A percentile compares a stretch with the other conserved stretches of the same genome.
Evolutionary conservation across 2,113 vertebrate genomes (phyloP).

Genomic region (Microcebus jonahi): DNA sequence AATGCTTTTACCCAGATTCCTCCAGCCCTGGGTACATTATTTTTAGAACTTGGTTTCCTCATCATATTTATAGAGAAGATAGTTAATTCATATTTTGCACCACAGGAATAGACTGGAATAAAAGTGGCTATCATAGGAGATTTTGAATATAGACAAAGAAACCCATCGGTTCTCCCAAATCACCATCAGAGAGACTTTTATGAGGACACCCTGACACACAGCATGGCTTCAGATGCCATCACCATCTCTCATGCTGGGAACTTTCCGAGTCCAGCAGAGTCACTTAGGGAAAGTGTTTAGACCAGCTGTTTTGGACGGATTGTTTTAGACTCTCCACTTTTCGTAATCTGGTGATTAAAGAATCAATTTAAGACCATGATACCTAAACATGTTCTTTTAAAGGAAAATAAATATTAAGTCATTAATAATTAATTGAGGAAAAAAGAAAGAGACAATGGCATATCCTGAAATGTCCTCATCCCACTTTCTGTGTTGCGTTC

Average conservation of each 20-base stretch:
- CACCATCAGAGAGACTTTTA: not conserved
- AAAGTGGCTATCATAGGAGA: not conserved
- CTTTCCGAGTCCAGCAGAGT: not conserved
- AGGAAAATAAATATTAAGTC: constrained; percentile 1
- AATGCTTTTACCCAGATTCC: not conserved
- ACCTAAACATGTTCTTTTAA: not conserved
- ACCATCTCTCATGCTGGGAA: not conserved
- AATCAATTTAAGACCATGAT: not conserved
- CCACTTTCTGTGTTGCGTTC: not conserved
- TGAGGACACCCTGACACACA: not conserved
- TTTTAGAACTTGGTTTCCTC: constrained; percentile 58
- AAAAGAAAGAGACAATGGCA: not conserved
- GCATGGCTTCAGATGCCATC: not conserved
- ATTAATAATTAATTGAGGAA: not conserved
- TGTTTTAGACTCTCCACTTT: not conserved
- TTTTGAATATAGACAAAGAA: constrained; percentile 39
- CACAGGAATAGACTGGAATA: constrained; percentile 39
- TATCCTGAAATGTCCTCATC: not conserved
- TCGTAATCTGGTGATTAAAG: constrained; percentile 18
- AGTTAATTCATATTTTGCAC: constrained; percentile 31
- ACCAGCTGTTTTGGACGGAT: not conserved
- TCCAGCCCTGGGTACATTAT: not conserved
- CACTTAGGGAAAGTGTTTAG: not conserved
- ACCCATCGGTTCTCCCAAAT: not conserved
- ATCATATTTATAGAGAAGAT: constrained; percentile 28